Evolutionary conservation across 2,888 invertebrate genomes (phyloP), one percentile per base, ranked within the genome.

Genomic region (Magallana nippona): DNA sequence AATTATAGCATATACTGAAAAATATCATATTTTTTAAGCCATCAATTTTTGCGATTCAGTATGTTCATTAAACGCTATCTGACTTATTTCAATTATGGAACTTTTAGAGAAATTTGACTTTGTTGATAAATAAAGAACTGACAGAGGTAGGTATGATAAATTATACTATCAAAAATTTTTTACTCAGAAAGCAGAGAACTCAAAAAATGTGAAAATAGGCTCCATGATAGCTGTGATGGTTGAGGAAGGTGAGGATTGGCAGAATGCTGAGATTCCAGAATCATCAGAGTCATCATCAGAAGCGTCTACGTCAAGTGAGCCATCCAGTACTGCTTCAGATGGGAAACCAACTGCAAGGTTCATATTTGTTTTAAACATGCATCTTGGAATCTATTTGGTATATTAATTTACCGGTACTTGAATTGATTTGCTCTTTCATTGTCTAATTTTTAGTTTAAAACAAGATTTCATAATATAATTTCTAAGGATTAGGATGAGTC

Each of bases 211-310:
- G 2, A 95, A 95, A 92, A 95, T 96, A 13, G 93, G 94, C 5
- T 87, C 88, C 8, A 88, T 96, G 85, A 96, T 96, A 85, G 96
- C 95, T n/a, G 91, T 96, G 57, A 94, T 96, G 86, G 96, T 96
- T 8, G 95, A 95, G 19, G 94, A 95, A 87, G 96, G 95, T 0
- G 96, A 96, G 89, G 96, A 96, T 91, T 96, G 96, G 96, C 95
- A 95, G 92, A 94, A 94, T 86, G 94, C 93, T 17, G 88, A 91
- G 79, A 85, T 94, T 8, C 94, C 93, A 8, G 88, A 86, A 10
- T 88, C 87, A 13, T 86, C 86, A 22, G 84, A 80, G 15, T 13
- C 85, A 60, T 19, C 85, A 13, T 71, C 86, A 11, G 55, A 85
- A 19, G 84, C 89, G 44, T 27, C 60, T 62, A 58, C n/a, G 11